A percentile compares a stretch with the other conserved stretches of the same genome.
phyloP scores from a whole-genome alignment of 2,888 invertebrate genomes.

The Patella pellucida region DNA sequence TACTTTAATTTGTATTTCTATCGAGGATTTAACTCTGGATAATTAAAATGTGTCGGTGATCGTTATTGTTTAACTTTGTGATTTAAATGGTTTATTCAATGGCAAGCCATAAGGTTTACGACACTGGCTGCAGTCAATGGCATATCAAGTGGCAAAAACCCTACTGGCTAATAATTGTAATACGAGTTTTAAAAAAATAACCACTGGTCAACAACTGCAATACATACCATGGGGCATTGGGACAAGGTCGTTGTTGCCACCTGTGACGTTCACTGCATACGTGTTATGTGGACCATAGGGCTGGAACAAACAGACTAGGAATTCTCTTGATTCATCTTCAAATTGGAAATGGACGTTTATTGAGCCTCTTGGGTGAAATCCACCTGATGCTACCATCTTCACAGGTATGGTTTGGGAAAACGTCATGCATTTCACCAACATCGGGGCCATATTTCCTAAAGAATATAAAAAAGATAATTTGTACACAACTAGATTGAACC shows the following conservation, averaged over 20 bases:
- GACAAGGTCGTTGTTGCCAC: not conserved
- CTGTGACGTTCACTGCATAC: not conserved
- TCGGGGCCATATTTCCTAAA: no score
- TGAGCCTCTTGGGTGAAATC: not conserved
- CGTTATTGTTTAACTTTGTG: no score
- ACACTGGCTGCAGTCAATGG: no score
- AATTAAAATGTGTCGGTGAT: no score
- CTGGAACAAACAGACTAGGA: not conserved
- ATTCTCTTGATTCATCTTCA: not conserved
- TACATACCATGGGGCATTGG: constrained; percentile 1
- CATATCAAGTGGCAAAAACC: no score
- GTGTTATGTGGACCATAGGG: not conserved
- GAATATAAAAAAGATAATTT: no score
- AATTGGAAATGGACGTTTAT: not conserved
- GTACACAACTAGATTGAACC: no score
- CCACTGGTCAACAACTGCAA: not conserved
- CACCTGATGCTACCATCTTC: not conserved
- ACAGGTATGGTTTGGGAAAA: not conserved
- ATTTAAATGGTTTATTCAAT: no score
- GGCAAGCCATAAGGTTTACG: no score
- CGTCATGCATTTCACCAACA: not conserved
- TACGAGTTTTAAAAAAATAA: not conserved
- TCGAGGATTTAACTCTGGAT: no score
- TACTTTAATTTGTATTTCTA: no score
- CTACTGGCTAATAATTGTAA: no score